Base-by-base conservation (phyloP, 2,113 vertebrate species). In the Lampris megalopsis region DNA sequence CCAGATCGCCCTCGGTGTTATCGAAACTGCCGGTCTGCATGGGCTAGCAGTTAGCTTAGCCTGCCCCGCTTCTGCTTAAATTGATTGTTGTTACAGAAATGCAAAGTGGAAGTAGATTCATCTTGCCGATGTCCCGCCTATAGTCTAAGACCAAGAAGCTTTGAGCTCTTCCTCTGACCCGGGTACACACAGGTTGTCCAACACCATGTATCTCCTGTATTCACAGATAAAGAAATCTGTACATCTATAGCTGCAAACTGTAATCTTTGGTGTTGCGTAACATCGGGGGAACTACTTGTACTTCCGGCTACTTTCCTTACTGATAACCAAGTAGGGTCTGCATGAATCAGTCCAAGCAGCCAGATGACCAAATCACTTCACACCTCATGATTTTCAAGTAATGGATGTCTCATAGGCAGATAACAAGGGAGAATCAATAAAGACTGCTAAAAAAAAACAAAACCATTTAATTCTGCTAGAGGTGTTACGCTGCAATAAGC, bases 161-260 rank as follows among this genome's bases (percentile, higher is more conserved):
- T 2, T 48, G 47, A 10, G 10, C 3, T 48, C 6, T 52, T 10
- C 5, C 63, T 37, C 2, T 24, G 24, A 24, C 24, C 24, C 24
- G 24, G 24, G 24, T 24, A 24, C 24, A 24, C 24, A 24, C 24
- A 24, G 24, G 24, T 24, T 24, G 24, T 24, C 24, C 24, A 24
- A 24, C 24, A 24, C 24, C 24, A 24, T 24, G 24, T 24, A 24
- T 24, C 24, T 24, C 24, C 24, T 24, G 24, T 24, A 24, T 24
- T 56, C 8, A 85, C 42, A 83, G 90, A 89, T 88, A 86, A 89
- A 77, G 73, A 42, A 71, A 61, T 52, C 72, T 57, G 11, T 6
- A 4, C 54, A 36, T 57, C 24, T 57, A 7, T 57, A 57, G 35
- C 54, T 57, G 36, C 11, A 57, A 6, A 57, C 54, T 57, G 6